Evolutionary conservation across 2,113 vertebrate species (phyloP).

Genomic region (Stegastes partitus): DNA sequence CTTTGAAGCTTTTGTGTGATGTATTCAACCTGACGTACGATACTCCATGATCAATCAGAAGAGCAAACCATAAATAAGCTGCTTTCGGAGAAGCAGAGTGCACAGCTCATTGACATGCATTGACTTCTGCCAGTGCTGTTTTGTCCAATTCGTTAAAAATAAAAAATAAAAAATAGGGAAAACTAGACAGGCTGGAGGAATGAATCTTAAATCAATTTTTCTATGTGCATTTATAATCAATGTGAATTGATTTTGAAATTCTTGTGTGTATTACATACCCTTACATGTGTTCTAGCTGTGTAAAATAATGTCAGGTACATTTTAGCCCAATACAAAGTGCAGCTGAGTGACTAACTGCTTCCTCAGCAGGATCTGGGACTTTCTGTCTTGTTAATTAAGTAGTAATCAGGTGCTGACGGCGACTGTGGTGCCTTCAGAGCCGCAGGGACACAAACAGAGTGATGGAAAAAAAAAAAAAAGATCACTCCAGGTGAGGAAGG

Average conservation of each 20-base stretch:
- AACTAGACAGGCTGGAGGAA: neutral
- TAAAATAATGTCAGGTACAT: neutral
- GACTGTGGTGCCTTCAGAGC: slow-evolving; percentile 46
- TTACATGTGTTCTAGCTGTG: too few species aligned
- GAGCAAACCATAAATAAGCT: slow-evolving; percentile 14
- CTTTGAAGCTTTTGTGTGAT: slow-evolving; percentile 37
- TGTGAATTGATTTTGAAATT: too few species aligned
- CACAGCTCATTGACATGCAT: neutral
- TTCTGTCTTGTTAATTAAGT: slow-evolving; percentile 63
- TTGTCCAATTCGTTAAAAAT: slow-evolving; percentile 1
- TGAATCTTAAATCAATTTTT: neutral
- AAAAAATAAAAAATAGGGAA: neutral
- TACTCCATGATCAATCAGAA: slow-evolving; percentile 7
- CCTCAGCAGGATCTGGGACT: slow-evolving; percentile 36
- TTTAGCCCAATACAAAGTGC: neutral
- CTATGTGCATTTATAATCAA: neutral
- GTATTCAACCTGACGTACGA: slow-evolving; percentile 22
- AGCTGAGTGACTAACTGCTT: slow-evolving; percentile 24
- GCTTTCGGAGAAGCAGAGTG: slow-evolving; percentile 1
- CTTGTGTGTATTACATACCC: too few species aligned
- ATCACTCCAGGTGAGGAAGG: slow-evolving; percentile 24
- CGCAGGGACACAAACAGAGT: slow-evolving; percentile 48
- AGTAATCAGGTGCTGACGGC: slow-evolving; percentile 64
- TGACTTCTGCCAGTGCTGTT: neutral
- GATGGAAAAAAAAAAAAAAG: slow-evolving; percentile 66